Conservation (phyloP, 1,140 invertebrate genomes). For the Bombus terrestris region DNA sequence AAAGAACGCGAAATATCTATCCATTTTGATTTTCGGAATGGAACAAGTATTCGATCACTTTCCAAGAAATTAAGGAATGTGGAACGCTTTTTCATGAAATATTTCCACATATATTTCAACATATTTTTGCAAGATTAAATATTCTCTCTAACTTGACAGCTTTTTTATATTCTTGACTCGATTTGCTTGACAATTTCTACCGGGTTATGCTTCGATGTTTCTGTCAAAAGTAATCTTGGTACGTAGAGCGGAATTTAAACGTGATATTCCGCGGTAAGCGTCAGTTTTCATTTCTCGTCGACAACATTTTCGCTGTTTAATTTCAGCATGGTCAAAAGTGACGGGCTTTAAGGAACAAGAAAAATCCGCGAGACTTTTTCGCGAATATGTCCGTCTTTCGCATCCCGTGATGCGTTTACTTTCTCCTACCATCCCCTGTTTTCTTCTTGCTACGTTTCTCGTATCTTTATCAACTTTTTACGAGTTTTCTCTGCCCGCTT, state of each 20-base stretch:
- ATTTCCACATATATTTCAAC: too few relatives aligned
- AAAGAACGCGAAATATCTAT: too few relatives aligned
- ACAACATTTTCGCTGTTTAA: slow-evolving; percentile 28
- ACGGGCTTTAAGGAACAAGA: not conserved
- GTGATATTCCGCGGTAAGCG: not conserved
- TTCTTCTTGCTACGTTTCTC: slow-evolving; percentile 13
- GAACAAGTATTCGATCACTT: too few relatives aligned
- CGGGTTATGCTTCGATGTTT: not conserved
- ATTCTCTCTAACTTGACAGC: too few relatives aligned
- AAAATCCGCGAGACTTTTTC: slow-evolving; percentile 7
- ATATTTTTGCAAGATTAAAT: too few relatives aligned
- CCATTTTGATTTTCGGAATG: too few relatives aligned
- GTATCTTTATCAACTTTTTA: slow-evolving; percentile 29
- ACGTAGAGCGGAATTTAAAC: not conserved
- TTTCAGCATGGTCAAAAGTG: slow-evolving; percentile 21
- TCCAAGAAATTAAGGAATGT: too few relatives aligned
- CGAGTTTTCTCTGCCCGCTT: not conserved
- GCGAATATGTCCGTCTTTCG: not conserved
- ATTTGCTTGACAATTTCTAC: not conserved
- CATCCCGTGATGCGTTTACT: not conserved
- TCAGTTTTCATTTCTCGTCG: slow-evolving; percentile 24
- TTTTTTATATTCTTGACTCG: too few relatives aligned
- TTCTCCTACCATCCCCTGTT: not conserved
- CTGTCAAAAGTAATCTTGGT: not conserved
- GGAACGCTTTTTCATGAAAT: too few relatives aligned